Evolutionary conservation across 2,888 invertebrate genomes (phyloP), one percentile per base, ranked within the genome.

Genomic region (Pristionchus exspectatus): DNA sequence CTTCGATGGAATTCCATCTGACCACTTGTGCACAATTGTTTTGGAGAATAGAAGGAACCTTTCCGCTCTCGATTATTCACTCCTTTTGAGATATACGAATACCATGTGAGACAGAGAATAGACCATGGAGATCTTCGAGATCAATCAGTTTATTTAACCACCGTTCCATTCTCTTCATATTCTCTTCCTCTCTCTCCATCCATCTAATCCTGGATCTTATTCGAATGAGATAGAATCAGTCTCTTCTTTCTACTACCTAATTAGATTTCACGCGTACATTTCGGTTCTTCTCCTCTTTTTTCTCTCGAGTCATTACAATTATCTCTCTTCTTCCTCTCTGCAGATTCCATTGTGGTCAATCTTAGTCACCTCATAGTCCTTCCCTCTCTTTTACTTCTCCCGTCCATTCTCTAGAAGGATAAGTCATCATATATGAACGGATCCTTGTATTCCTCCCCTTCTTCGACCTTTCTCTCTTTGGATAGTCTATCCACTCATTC

Each of bases 201-300:
- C 38, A 33, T 81, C 50, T 81, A 74, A 33, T 74, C 74, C 38
- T 21, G 18, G 30, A 30, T 74, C 38, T 33, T 33, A 66, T 66
- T 66, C 27, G n/a, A n/a, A 66, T 66, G 66, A 66, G 66, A 66
- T 66, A 66, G 66, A 66, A 66, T 66, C 66, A n/a, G 27, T n/a
- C n/a, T 27, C 27, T 81, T 50, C 50, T 81, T 74, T 81, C 81
- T 33, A n/a, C 81, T 81, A 24, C 24, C 50, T 50, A 44, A 44
- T 50, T 81, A 44, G 38, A 44, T 44, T 81, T 33, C 81, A 44
- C 24, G 24, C 50, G 44, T 81, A 44, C 81, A 44, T 33, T 81
- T 81, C 81, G 38, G 24, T 24, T 81, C 50, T 81, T 81, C 81
- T 38, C 14, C 77, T 77, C 50, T 77, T 77, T 30, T 30, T 81